Conservation (phyloP, 2,113 vertebrate species). For the Spheniscus mendiculus region DNA sequence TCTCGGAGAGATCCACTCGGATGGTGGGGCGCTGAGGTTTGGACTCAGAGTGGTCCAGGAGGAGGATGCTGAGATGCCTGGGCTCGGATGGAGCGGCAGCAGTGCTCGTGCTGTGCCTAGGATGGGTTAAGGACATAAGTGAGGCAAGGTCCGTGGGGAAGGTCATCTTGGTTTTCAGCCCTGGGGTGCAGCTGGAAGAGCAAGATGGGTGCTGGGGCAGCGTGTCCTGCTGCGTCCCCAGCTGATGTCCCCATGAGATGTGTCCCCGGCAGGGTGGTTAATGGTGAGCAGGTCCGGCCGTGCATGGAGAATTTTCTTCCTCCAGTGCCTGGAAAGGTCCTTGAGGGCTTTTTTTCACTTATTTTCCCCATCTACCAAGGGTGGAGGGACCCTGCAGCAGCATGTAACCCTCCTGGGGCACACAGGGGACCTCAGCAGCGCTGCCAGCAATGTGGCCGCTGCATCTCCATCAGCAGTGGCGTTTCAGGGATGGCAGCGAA, state of each 20-base stretch:
- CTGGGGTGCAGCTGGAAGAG: neutral
- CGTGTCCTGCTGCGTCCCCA: neutral
- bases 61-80: neutral
- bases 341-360: neutral
- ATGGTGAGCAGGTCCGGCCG: neutral
- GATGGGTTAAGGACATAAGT: neutral
- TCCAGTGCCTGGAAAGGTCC: neutral
- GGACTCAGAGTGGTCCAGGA: accelerated
- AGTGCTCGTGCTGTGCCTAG: neutral
- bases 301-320: neutral
- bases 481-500: neutral
- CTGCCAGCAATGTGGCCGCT: accelerated
- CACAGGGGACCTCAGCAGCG: neutral
- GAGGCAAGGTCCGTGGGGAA: neutral
- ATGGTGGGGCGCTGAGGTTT: neutral
- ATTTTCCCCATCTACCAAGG: neutral
- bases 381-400: neutral
- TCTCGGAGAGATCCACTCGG: accelerated
- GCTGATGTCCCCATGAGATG: accelerated
- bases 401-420: neutral
- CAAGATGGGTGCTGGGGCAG: neutral
- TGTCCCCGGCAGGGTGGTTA: neutral
- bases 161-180: neutral
- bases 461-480: neutral
- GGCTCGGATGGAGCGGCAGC: neutral